These are phyloP conservation scores for Campylomormyrus numenius DNA, from an alignment of 2,113 vertebrate species.

Conservation along the genomic window DNA sequence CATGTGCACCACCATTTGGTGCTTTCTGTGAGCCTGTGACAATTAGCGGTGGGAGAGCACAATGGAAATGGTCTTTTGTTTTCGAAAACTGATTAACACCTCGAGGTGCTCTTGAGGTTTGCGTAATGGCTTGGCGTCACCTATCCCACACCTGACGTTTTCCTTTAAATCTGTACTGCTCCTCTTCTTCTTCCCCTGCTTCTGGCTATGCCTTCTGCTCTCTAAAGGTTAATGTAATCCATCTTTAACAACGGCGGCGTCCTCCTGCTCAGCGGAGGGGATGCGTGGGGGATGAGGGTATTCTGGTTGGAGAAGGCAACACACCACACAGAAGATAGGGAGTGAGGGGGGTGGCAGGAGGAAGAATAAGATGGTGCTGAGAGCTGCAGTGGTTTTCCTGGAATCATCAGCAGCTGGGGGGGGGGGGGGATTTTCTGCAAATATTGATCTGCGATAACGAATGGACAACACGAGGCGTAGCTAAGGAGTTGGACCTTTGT, in stretches of 20 bases:
- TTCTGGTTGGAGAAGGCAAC: not conserved
- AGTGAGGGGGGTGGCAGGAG: not conserved
- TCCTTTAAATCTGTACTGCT: not conserved
- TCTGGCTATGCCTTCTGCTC: not conserved
- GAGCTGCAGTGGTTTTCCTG: not conserved
- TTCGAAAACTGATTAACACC: not conserved
- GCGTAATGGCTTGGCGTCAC: not conserved
- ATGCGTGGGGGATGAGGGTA: not conserved
- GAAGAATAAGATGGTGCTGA: not conserved
- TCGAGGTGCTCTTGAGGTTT: not conserved
- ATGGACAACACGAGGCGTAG: not conserved
- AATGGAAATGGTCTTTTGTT: not conserved
- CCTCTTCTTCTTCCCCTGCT: not conserved
- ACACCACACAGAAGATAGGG: not conserved
- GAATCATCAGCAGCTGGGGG: not conserved
- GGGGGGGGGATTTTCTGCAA: not conserved
- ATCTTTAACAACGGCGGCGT: not conserved
- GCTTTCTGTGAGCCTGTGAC: not conserved
- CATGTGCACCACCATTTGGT: not conserved
- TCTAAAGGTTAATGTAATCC: constrained; percentile 14
- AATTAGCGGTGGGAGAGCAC: not conserved
- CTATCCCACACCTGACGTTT: not conserved
- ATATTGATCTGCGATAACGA: not conserved
- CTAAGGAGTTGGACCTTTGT: not conserved
- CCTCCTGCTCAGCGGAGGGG: not conserved